Base-by-base conservation (phyloP, 2,797 vertebrate genomes). In the Pangasius macronema region DNA sequence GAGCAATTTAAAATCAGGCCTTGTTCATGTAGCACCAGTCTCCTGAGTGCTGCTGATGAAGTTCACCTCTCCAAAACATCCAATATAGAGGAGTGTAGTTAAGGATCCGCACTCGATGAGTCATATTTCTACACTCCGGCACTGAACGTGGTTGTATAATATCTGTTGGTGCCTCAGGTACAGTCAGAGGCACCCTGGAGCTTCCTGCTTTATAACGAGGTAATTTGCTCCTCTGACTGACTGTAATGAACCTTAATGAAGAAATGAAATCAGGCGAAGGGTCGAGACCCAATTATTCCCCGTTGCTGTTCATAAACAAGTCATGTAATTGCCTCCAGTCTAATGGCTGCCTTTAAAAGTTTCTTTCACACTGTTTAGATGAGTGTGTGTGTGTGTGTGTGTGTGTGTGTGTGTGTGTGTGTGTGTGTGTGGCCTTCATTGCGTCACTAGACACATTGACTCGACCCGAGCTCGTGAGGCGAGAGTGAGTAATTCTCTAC, bases 191-290 rank as follows among this genome's bases (percentile, higher is more conserved):
- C 59, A 30, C 73, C 85, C 39, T 30, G 42, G 61, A 75, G 73
- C 67, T 83, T 33, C 86, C 77, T 83, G 83, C 82, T 67, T 27
- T 86, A 53, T 87, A 87, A 85, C 36, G n/a, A 76, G 83, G 67
- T 76, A 82, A 67, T 88, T 89, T 89, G 55, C 85, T 27, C 16
- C 61, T 53, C 75, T 85, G 33, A 61, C 55, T 81, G 2, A 42
- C 55, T 42, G 55, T 87, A 88, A 92, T 86, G 70, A 82, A 80
- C 49, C 59, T 5, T 67, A 82, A 82, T 82, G 59, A 39, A 79
- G 53, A 22, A 90, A 85, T 86, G 13, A 84, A 75, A 75, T 30
- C 73, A 55, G 55, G 27, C 67, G 36, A 87, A 30, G 46, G 24
- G 33, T 46, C 65, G 53, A 82, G 67, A 79, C 55, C 22, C 59